Conservation (phyloP, 2,113 vertebrate species). For the Chaetodon trifascialis region DNA sequence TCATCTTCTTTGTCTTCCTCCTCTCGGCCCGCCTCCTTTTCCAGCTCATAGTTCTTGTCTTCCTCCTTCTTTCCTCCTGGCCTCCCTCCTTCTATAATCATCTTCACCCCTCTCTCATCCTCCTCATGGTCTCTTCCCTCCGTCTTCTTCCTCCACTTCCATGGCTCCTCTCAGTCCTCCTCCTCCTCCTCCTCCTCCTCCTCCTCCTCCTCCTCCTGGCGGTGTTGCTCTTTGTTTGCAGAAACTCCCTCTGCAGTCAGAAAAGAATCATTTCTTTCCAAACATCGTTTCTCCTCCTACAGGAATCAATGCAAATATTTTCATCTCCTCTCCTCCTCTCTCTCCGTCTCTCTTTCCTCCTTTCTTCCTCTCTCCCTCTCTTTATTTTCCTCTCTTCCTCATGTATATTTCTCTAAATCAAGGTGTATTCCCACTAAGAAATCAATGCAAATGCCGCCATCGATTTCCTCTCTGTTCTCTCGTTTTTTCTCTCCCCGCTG, state of each 20-base stretch:
- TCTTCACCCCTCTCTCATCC: not conserved
- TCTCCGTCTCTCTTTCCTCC: not conserved
- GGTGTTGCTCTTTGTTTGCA: constrained; percentile 32
- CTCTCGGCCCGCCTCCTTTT: not conserved
- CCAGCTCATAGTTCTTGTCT: too few species aligned
- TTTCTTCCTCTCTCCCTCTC: not conserved
- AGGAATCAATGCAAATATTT: constrained; percentile 60
- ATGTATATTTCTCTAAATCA: constrained; percentile 28
- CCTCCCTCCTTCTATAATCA: not conserved
- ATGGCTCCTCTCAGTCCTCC: not conserved
- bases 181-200: not conserved
- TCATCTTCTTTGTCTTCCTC: not conserved
- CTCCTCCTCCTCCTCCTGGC: not conserved
- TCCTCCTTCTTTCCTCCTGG: not conserved
- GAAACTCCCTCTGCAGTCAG: constrained; percentile 19
- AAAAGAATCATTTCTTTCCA: not conserved
- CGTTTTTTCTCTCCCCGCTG: constrained; percentile 20
- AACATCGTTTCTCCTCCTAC: constrained; percentile 19
- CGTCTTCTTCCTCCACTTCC: not conserved
- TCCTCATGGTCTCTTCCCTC: not conserved
- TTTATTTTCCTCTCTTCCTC: not conserved
- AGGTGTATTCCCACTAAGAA: constrained; percentile 46
- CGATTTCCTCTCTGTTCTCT: constrained; percentile 33
- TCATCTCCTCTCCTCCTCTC: constrained; percentile 3
- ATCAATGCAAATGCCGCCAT: constrained; percentile 62